Conservation (phyloP, 2,113 vertebrate genomes). For the Ginglymostoma cirratum region DNA sequence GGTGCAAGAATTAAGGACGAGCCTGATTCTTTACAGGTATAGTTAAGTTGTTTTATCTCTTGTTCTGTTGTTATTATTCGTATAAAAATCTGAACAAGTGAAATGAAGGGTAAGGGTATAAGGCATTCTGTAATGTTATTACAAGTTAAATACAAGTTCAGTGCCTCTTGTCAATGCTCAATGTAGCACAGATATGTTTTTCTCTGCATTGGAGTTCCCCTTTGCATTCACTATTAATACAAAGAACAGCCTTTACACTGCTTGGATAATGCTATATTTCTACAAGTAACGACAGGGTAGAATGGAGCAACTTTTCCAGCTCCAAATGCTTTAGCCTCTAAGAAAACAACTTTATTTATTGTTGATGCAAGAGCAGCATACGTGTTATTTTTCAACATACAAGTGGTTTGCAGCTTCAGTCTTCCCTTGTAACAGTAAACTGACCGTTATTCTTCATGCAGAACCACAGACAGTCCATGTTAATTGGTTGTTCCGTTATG, state of each 20-base stretch:
- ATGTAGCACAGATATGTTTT: not conserved
- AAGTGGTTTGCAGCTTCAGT: not conserved
- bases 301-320: not conserved
- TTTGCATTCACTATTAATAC: not conserved
- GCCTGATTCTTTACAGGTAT: slow-evolving; percentile 76
- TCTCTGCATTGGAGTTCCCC: not conserved
- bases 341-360: not conserved
- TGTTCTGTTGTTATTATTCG: not conserved
- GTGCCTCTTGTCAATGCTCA: not conserved
- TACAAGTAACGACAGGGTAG: not conserved
- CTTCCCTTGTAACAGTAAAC: not conserved
- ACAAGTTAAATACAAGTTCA: not conserved
- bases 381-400: no score
- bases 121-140: not conserved
- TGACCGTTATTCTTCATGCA: not conserved
- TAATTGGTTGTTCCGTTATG: not conserved
- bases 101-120: not conserved
- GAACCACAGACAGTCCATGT: not conserved
- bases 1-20: slow-evolving; percentile 82
- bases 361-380: not conserved
- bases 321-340: not conserved
- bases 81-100: not conserved
- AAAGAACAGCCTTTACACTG: not conserved
- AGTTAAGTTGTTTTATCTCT: slow-evolving; percentile 37
- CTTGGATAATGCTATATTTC: not conserved